Percentiles rank a stretch among this genome's conserved stretches.
phyloP scores from a whole-genome alignment of 2,888 invertebrate genomes.

The Synanthedon formicaeformis region DNA sequence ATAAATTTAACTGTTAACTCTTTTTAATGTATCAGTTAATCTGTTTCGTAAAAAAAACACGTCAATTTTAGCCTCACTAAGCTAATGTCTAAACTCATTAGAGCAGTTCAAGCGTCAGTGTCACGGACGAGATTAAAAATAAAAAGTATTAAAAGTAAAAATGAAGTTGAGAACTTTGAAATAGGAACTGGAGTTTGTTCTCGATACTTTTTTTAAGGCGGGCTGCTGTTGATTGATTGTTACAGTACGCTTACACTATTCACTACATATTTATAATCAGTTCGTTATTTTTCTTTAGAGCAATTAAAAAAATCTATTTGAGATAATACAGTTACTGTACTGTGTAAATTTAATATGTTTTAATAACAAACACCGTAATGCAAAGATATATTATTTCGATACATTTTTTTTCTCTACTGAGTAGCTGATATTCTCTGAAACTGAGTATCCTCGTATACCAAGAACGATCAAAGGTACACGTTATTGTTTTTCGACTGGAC shows the following conservation, averaged over 20 bases:
- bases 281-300: conserved; percentile 9
- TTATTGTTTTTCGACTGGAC: too few relatives aligned
- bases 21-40: conserved; percentile 7
- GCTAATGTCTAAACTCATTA: conserved; percentile 69
- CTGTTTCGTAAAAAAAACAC: conserved; percentile 19
- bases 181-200: conserved; percentile 48
- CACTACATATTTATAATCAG: conserved; percentile 18
- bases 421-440: too few relatives aligned
- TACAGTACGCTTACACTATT: conserved; percentile 15
- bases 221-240: conserved; percentile 45
- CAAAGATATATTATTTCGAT: too few relatives aligned
- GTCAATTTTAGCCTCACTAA: conserved; percentile 39
- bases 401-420: too few relatives aligned
- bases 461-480: too few relatives aligned
- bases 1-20: too few relatives aligned
- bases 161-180: conserved; percentile 39
- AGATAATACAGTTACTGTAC: neutral
- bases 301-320: neutral
- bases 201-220: conserved; percentile 27
- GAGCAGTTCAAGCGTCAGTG: conserved; percentile 60
- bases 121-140: conserved; percentile 63
- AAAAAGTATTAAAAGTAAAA: conserved; percentile 34
- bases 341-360: too few relatives aligned
- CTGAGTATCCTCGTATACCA: too few relatives aligned
- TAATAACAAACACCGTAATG: too few relatives aligned